Percentiles rank a stretch among this genome's conserved stretches.
Evolutionary conservation across 2,888 invertebrate species (phyloP).

Genomic region (Alsophila aescularia): DNA sequence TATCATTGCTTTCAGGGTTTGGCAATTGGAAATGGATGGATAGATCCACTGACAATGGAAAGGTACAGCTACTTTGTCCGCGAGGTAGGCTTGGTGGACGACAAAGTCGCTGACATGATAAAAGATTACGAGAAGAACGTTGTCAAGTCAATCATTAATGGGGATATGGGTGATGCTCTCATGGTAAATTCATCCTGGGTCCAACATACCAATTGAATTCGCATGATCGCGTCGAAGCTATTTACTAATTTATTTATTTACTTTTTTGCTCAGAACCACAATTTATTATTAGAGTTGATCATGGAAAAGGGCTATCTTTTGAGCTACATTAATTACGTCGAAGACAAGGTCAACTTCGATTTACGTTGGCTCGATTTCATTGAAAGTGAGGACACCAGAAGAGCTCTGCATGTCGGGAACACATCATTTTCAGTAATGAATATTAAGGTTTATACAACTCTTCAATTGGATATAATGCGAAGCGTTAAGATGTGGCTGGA

Average conservation of each 20-base stretch:
- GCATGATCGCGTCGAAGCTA: too few species aligned
- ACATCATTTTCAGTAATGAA: constrained; percentile 70
- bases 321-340: constrained; percentile 79
- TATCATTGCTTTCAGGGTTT: constrained; percentile 5
- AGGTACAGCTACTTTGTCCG: constrained; percentile 3
- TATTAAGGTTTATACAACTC: constrained; percentile 74
- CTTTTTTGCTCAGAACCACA: constrained; percentile 75
- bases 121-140: neutral
- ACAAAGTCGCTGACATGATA: neutral
- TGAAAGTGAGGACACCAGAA: constrained; percentile 69
- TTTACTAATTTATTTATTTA: too few species aligned
- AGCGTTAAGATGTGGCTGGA: constrained; percentile 84
- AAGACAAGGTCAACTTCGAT: constrained; percentile 65
- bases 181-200: neutral
- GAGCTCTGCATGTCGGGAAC: constrained; percentile 81
- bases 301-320: constrained; percentile 69
- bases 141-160: neutral
- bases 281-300: constrained; percentile 74
- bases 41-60: neutral
- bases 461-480: constrained; percentile 83
- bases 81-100: neutral
- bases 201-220: too few species aligned
- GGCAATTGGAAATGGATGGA: constrained; percentile 27
- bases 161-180: neutral
- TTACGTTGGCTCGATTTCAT: constrained; percentile 74